These are phyloP conservation scores for Gortyna flavago DNA, from an alignment of 2,888 invertebrate species.

Conservation along the genomic window DNA sequence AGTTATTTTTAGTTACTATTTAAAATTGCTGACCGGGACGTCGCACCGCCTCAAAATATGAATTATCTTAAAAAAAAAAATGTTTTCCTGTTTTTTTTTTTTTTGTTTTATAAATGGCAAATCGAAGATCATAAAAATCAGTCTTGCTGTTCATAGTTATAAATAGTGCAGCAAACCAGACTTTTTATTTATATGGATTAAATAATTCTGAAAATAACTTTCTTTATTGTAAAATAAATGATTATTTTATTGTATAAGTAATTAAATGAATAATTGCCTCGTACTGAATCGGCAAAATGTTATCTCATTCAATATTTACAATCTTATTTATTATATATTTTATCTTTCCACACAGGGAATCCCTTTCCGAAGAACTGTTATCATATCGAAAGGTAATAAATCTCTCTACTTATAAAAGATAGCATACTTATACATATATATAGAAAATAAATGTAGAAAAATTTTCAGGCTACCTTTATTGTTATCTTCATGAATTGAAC, in stretches of 20 bases:
- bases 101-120: too few species aligned
- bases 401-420: not conserved
- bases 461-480: too few species aligned
- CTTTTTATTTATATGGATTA: too few species aligned
- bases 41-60: too few species aligned
- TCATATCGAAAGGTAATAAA: not conserved
- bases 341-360: constrained; percentile 3
- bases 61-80: too few species aligned
- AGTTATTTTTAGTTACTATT: not conserved
- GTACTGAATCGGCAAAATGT: not conserved
- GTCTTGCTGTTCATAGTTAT: too few species aligned
- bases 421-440: not conserved
- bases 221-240: not conserved
- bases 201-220: not conserved
- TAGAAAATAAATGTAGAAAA: not conserved
- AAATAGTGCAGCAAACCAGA: too few species aligned
- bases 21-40: too few species aligned
- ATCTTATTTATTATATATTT: constrained; percentile 1
- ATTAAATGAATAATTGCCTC: not conserved
- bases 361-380: not conserved
- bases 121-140: too few species aligned
- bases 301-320: constrained; percentile 9
- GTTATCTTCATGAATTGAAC: too few species aligned
- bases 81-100: too few species aligned
- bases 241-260: not conserved